Base-by-base conservation (phyloP, 2,113 vertebrate genomes). In the Polypterus senegalus region DNA sequence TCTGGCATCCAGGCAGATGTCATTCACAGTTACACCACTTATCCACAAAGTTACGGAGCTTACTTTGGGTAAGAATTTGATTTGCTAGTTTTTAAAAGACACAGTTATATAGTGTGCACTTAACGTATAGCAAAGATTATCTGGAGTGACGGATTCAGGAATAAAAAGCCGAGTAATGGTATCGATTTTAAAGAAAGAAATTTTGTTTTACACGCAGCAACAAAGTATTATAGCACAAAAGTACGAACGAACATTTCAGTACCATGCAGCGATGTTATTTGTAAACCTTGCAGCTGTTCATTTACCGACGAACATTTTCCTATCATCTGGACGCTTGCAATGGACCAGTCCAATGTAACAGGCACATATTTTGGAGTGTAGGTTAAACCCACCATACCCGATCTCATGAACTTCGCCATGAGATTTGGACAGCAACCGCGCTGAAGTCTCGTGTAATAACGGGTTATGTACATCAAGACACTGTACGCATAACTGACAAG, bases 51-150 rank as follows among this genome's bases (percentile, higher is more conserved):
- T 0, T 83, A 69, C 65, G 45, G 71, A 2, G 3, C 67, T 1
- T 85, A 80, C 56, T 69, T 76, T 0, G 71, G 84, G 85, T 85
- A 81, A 79, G 74, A 47, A 4, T 46, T 66, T 43, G 58, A 27
- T 7, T 4, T 4, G 27, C 4, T 3, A 7, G 9, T 3, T 27
- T 4, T 4, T 11, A 55, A n/a, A 3, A 55, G 54, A 1, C n/a
- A 55, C 27, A 51, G 9, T 51, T 51, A 9, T 51, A 51, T 51
- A 51, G 6, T 51, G 49, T 2, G 27, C 27, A 27, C 9, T 51
- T 6, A 51, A 51, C 49, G 6, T 51, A 1, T 51, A 1, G 6
- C 9, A 51, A 51, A 51, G 49, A 7, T 51, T 51, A 7, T 7
- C 49, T 7, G 9, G 2, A 6, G 6, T 9, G 49, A 9, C 6